Conservation (phyloP, 2,113 vertebrate genomes). For the Eublepharis macularius region DNA sequence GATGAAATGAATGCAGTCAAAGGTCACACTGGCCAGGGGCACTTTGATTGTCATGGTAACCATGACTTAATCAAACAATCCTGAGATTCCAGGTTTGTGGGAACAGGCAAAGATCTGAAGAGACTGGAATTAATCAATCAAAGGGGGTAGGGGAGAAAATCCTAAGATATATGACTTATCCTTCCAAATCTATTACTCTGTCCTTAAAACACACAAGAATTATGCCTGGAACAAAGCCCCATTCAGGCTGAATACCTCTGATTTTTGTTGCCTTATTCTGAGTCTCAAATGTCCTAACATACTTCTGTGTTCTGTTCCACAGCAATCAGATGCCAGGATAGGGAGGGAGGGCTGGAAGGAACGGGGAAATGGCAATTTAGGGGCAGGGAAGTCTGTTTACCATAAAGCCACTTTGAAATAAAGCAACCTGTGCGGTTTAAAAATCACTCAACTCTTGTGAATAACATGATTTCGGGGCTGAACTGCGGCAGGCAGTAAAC, state of each 20-base stretch:
- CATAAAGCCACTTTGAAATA: neutral
- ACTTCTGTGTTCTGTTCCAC: slow-evolving; percentile 53
- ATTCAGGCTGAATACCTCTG: slow-evolving; percentile 69
- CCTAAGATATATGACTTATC: slow-evolving; percentile 76
- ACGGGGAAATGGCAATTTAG: slow-evolving; percentile 24
- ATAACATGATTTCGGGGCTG: neutral
- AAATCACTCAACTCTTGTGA: slow-evolving; percentile 1
- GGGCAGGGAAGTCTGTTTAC: slow-evolving; percentile 25
- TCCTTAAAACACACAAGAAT: slow-evolving; percentile 73
- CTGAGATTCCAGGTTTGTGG: slow-evolving; percentile 83
- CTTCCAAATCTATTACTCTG: slow-evolving; percentile 74
- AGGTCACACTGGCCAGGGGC: slow-evolving; percentile 88
- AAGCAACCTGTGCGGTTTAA: slow-evolving; percentile 1
- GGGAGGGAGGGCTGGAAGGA: slow-evolving; percentile 10
- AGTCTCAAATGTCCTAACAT: slow-evolving; percentile 59
- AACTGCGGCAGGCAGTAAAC: neutral
- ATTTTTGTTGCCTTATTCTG: slow-evolving; percentile 70
- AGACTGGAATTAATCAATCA: slow-evolving; percentile 76
- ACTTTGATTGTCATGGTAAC: slow-evolving; percentile 81
- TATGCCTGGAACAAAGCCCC: slow-evolving; percentile 59
- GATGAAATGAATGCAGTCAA: slow-evolving; percentile 86
- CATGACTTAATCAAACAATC: slow-evolving; percentile 89
- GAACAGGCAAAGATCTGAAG: slow-evolving; percentile 72
- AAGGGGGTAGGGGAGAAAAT: slow-evolving; percentile 66
- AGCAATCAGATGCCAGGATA: slow-evolving; percentile 38